Percentiles rank a stretch among this genome's conserved stretches.
These are phyloP conservation scores for Cydia strobilella DNA, from an alignment of 1,140 invertebrate species.

Conservation along the genomic window DNA sequence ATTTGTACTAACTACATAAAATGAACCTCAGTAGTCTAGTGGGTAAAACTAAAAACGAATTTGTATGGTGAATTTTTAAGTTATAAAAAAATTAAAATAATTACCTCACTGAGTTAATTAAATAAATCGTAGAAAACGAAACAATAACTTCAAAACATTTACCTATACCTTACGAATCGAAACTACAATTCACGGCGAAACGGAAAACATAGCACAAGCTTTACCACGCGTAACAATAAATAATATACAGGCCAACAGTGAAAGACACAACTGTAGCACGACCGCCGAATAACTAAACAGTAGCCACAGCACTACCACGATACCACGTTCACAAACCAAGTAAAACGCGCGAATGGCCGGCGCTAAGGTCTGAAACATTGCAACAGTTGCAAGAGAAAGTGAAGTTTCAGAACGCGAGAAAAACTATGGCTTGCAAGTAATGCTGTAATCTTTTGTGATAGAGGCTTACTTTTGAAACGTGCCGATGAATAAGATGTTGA, in stretches of 20 bases:
- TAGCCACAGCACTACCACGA: neutral
- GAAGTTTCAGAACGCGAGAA: neutral
- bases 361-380: slow-evolving; percentile 1
- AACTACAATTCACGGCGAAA: neutral
- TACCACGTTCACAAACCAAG: neutral
- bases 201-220: neutral
- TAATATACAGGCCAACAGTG: neutral
- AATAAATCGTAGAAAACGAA: neutral
- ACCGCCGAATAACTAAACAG: neutral
- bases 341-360: neutral
- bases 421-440: neutral
- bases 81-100: too few species aligned
- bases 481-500: neutral
- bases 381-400: too few species aligned
- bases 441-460: slow-evolving; percentile 7
- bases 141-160: neutral
- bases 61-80: too few species aligned
- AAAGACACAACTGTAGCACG: neutral
- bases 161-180: neutral
- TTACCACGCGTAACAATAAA: neutral
- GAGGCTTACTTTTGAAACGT: neutral
- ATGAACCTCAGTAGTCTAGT: too few species aligned
- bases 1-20: too few species aligned
- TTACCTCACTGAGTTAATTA: too few species aligned
- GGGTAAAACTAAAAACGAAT: too few species aligned